Evolutionary conservation across 2,888 invertebrate genomes (phyloP), one percentile per base, ranked within the genome.

Genomic region (Thymelicus acteon): DNA sequence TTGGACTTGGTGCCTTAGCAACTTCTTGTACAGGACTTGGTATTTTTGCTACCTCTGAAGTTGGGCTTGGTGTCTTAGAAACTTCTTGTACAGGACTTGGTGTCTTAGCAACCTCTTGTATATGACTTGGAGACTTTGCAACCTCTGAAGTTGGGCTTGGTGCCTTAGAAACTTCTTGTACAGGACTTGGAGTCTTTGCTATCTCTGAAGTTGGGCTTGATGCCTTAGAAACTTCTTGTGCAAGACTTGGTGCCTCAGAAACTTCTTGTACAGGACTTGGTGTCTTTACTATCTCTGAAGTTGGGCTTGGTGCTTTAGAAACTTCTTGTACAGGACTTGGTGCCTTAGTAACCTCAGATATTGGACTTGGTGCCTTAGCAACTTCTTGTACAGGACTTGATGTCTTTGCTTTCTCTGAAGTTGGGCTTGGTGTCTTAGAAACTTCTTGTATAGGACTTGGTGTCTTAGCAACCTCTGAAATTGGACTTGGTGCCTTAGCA

Each of bases 81-180:
- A 19, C 40, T 40, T 64, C 64, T 13, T 6, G 39, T 15, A 60
- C 40, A 6, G 60, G 31, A 37, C 60, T 60, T 7, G 60, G 40
- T 6, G 8, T 60, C 60, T 40, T 2, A 7, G 39, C 1, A 40
- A 7, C 39, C 2, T 40, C 7, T 40, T 40, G 39, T 40, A 40
- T 7, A 39, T 31, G 48, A 31, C 12, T 12, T n/a, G 47, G 48
- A 2, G 47, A 5, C 60, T 72, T 73, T 0, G 66, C 70, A 3
- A 72, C 60, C 0, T 13, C 39, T 19, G 15, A 58, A 0, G n/a
- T 47, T 6, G 72, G 66, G 19, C 71, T 72, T 13, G 57, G 31
- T 6, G 47, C 48, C 39, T 48, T 60, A 7, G 31, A 60, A 10
- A 54, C 40, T 48, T 48, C 31, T 37, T 6, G 10, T 13, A 39